phyloP scores from a whole-genome alignment of 2,113 vertebrate genomes.

The Mus pahari region DNA sequence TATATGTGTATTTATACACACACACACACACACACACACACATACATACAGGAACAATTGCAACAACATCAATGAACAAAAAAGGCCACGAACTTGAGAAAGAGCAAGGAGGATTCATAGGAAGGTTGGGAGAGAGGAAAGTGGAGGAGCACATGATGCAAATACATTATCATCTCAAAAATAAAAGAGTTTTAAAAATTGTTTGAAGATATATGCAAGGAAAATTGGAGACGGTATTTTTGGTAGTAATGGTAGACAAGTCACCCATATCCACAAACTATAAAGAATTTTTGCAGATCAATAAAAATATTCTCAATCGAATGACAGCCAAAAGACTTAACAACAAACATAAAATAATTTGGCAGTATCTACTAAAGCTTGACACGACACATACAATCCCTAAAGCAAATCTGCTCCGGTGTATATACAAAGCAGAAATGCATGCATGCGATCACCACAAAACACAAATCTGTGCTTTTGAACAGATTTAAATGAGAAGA shows the following conservation, averaged over 20 bases:
- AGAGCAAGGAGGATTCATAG: neutral
- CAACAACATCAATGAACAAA: neutral
- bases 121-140: neutral
- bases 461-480: neutral
- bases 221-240: neutral
- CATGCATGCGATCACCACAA: neutral
- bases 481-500: neutral
- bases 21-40: neutral
- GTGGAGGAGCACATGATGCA: neutral
- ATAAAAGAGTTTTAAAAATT: neutral
- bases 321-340: neutral
- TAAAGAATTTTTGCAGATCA: conserved; percentile 4
- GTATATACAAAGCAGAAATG: neutral
- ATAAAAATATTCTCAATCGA: neutral
- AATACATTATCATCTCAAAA: neutral
- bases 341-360: neutral
- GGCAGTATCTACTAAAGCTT: neutral
- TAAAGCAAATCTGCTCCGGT: neutral
- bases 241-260: neutral
- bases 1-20: neutral
- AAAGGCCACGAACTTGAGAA: neutral
- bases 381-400: neutral
- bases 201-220: neutral
- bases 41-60: neutral
- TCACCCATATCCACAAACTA: conserved; percentile 6